Evolutionary conservation across 2,888 invertebrate genomes (phyloP).

Genomic region (Drosophila longiperda): DNA sequence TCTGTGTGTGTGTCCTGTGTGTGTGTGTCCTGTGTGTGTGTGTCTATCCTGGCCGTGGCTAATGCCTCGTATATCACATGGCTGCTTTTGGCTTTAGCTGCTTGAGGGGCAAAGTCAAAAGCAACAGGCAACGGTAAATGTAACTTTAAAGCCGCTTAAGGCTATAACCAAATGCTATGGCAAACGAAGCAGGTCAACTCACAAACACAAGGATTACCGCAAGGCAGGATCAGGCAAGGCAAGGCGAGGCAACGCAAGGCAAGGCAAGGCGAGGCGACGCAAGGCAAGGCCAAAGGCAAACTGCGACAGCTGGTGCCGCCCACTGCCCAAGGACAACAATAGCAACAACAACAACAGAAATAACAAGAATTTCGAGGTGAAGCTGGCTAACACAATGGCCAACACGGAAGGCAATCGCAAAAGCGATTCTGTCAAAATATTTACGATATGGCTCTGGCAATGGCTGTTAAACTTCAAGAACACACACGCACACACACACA

Average conservation of each 20-base stretch:
- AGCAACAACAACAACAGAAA: conserved; percentile 35
- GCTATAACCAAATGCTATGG: conserved; percentile 75
- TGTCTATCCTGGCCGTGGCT: conserved; percentile 12
- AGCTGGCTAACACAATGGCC: conserved; percentile 64
- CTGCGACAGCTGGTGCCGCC: conserved; percentile 54
- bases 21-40: not conserved
- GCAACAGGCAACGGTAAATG: conserved; percentile 63
- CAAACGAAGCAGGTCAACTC: conserved; percentile 79
- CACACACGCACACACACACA: conserved; percentile 30
- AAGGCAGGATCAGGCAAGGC: conserved; percentile 23
- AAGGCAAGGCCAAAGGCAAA: conserved; percentile 16
- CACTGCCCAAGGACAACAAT: conserved; percentile 5
- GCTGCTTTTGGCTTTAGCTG: conserved; percentile 35
- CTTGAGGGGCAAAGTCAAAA: conserved; percentile 45
- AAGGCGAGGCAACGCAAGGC: not conserved
- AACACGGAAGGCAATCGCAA: conserved; percentile 68
- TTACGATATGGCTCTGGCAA: conserved; percentile 75
- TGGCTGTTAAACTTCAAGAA: conserved; percentile 68
- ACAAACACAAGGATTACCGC: conserved; percentile 75
- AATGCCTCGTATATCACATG: conserved; percentile 52
- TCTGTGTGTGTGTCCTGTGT: not conserved
- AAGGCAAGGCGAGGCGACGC: not conserved
- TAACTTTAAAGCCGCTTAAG: conserved; percentile 77
- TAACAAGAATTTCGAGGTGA: conserved; percentile 33
- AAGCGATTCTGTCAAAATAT: conserved; percentile 80